Conservation (phyloP, 2,797 vertebrate species). For the Cygnus olor region DNA sequence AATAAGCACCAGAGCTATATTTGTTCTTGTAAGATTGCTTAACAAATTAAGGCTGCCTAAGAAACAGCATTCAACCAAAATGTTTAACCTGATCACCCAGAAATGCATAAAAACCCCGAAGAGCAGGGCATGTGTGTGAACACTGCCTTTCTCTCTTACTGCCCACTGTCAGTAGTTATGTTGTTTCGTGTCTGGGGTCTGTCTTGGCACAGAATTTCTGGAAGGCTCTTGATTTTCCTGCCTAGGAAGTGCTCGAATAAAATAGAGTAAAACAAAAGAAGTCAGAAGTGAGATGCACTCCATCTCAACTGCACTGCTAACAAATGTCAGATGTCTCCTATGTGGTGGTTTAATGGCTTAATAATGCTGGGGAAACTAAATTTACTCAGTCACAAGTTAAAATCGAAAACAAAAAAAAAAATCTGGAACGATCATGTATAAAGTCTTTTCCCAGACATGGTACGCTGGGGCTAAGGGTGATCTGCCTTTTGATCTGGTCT, state of each 20-base stretch:
- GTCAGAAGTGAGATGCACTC: background rate
- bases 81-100: background rate
- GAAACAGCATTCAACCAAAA: background rate
- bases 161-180: background rate
- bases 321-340: background rate
- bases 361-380: background rate
- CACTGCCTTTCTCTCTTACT: background rate
- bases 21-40: background rate
- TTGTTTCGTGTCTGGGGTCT: background rate
- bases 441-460: background rate
- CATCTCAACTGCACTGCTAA: background rate
- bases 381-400: background rate
- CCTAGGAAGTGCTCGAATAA: background rate
- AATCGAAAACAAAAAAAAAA: background rate
- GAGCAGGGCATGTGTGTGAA: background rate
- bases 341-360: background rate
- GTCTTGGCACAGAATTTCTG: background rate
- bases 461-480: fast-evolving
- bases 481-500: background rate
- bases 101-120: background rate
- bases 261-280: background rate
- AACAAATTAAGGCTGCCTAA: background rate
- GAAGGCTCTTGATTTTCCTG: background rate
- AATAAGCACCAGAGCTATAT: background rate
- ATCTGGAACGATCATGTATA: fast-evolving